Percentiles rank a stretch among this genome's conserved stretches.
phyloP scores from a whole-genome alignment of 1,140 invertebrate genomes.

The Paraescarpia echinospica region DNA sequence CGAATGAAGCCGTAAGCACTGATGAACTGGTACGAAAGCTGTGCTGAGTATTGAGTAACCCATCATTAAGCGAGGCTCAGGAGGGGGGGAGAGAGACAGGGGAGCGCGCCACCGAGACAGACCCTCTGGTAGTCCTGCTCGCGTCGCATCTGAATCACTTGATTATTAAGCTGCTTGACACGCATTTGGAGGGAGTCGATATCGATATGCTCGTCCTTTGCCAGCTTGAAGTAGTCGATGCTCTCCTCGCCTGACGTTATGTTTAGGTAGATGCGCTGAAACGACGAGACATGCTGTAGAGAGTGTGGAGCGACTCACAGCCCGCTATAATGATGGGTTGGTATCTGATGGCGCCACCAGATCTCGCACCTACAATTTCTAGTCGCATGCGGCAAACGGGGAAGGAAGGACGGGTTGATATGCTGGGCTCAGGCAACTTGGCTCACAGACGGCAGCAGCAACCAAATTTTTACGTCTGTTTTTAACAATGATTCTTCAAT shows the following conservation, averaged over 20 bases:
- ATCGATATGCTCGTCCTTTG: slow-evolving; percentile 93
- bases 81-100: neutral
- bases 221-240: slow-evolving; percentile 89
- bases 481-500: too few relatives aligned
- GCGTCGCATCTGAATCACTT: slow-evolving; percentile 96
- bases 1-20: neutral
- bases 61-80: neutral
- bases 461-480: too few relatives aligned
- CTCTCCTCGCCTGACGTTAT: slow-evolving; percentile 97
- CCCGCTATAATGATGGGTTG: neutral
- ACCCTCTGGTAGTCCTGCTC: slow-evolving; percentile 97
- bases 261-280: slow-evolving; percentile 83
- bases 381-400: neutral
- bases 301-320: neutral
- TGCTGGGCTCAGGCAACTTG: neutral
- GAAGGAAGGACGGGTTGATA: neutral
- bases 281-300: neutral
- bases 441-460: neutral
- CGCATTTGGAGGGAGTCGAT: slow-evolving; percentile 89
- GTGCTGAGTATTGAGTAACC: neutral
- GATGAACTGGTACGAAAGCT: neutral
- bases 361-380: neutral
- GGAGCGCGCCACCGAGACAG: neutral
- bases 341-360: neutral
- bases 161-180: slow-evolving; percentile 88